Percentiles rank a stretch among this genome's conserved stretches.
Conservation (phyloP, 2,113 vertebrate genomes). For the Donacobius atricapilla region DNA sequence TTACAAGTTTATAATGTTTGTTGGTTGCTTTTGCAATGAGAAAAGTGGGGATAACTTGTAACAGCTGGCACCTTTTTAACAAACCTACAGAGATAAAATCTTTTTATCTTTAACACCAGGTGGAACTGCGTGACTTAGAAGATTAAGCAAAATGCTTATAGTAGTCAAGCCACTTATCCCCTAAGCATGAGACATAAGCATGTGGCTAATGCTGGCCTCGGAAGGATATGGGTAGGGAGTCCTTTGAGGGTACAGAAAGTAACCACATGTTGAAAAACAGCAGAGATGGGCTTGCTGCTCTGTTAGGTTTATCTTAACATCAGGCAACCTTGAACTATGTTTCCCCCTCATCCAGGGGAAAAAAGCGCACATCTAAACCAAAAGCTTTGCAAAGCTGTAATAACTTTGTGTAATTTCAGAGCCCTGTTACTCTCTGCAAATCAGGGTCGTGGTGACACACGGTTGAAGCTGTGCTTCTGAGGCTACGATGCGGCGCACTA, state of each 20-base stretch:
- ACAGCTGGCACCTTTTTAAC: background rate
- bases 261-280: background rate
- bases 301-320: background rate
- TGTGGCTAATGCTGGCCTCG: background rate
- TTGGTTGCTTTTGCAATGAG: background rate
- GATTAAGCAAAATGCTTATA: background rate
- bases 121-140: background rate
- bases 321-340: background rate
- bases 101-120: background rate
- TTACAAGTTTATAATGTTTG: background rate
- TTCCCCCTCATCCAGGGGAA: background rate
- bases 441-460: background rate
- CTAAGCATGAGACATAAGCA: background rate
- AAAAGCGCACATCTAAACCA: background rate
- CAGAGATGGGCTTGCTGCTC: background rate
- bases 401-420: background rate
- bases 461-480: background rate
- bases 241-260: background rate
- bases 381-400: background rate
- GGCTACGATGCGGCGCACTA: background rate
- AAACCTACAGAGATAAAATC: background rate
- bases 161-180: background rate
- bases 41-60: background rate
- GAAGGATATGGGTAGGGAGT: background rate
- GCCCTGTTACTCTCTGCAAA: background rate